Percentiles rank a stretch among this genome's conserved stretches.
These are phyloP conservation scores for Disparrhopalites patrizii DNA, from an alignment of 2,888 invertebrate genomes.

Conservation along the genomic window DNA sequence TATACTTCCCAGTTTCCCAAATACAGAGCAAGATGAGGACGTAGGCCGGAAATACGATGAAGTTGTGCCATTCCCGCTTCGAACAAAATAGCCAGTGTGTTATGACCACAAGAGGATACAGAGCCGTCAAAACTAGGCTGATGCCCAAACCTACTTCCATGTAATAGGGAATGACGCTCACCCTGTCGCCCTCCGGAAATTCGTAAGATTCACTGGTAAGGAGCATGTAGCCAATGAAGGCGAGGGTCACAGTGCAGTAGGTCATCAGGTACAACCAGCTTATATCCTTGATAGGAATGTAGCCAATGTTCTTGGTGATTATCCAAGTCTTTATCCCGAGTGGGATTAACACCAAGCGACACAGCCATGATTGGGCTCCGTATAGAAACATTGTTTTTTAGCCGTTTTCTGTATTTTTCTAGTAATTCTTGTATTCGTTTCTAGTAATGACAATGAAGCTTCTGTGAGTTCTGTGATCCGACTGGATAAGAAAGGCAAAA, in stretches of 20 bases:
- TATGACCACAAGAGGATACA: background rate
- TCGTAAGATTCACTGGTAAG: background rate
- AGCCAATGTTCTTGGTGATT: background rate
- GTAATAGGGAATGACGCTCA: background rate
- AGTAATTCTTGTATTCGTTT: too few relatives aligned
- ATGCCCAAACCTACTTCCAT: background rate
- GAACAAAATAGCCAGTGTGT: slow-evolving; percentile 5
- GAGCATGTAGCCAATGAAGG: background rate
- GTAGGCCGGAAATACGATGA: background rate
- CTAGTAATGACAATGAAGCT: too few relatives aligned
- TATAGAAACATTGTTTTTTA: too few relatives aligned
- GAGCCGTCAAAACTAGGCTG: background rate
- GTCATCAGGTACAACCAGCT: background rate
- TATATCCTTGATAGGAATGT: background rate
- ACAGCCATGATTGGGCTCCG: too few relatives aligned
- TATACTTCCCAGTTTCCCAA: background rate
- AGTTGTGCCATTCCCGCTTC: background rate
- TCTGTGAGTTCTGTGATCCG: too few relatives aligned
- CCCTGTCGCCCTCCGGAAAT: background rate
- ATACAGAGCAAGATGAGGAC: too few relatives aligned
- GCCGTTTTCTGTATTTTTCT: too few relatives aligned
- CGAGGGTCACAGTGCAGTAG: background rate
- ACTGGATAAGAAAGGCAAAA: too few relatives aligned
- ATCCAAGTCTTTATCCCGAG: background rate
- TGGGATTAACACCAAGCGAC: background rate